Evolutionary conservation across 2,113 vertebrate species (phyloP).

Genomic region (Erinaceus europaeus): DNA sequence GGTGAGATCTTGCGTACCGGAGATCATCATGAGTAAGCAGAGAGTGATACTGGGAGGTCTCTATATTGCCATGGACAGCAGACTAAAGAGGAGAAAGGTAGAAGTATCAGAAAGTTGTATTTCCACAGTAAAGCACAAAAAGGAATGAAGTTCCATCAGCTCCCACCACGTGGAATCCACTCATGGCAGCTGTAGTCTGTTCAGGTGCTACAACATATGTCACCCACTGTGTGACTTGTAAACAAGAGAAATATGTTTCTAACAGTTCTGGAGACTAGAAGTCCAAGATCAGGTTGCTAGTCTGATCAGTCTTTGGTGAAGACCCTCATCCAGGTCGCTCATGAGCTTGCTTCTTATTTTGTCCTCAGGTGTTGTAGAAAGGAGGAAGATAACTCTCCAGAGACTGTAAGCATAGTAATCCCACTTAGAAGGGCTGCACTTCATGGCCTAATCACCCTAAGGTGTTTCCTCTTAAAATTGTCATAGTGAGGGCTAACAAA

Average conservation of each 20-base stretch:
- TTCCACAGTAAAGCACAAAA: not conserved
- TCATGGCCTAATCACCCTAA: not conserved
- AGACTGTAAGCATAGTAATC: not conserved
- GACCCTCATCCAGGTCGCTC: not conserved
- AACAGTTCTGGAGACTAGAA: not conserved
- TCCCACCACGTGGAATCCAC: not conserved
- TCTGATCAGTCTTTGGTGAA: not conserved
- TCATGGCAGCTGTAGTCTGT: not conserved
- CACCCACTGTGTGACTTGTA: not conserved
- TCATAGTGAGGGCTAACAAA: not conserved
- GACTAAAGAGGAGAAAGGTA: not conserved
- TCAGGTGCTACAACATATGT: not conserved
- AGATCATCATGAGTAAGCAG: too few species aligned
- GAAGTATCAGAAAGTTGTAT: not conserved
- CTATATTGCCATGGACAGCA: not conserved
- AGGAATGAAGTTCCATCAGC: not conserved
- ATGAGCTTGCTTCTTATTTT: not conserved
- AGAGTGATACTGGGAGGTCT: too few species aligned
- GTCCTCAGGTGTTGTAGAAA: not conserved
- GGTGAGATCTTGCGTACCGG: too few species aligned
- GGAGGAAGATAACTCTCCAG: not conserved
- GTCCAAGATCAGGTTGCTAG: not conserved
- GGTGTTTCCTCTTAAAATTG: not conserved
- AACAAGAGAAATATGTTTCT: not conserved
- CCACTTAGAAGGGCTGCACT: not conserved